Evolutionary conservation across 92 coral and sea anemone genomes (phyloP).

Genomic region (Phenganax subtilis): DNA sequence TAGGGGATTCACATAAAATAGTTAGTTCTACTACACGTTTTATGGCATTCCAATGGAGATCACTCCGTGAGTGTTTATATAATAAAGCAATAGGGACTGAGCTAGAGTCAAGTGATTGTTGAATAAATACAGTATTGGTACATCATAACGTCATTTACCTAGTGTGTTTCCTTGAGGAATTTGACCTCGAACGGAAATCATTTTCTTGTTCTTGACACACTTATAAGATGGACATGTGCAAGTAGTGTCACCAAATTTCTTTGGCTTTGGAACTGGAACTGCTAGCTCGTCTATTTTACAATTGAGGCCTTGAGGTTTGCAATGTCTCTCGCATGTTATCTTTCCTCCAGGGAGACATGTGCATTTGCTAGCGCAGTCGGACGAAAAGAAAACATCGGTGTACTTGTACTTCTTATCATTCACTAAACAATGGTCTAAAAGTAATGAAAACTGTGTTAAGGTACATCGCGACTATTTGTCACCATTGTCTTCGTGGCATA

Average conservation of each 20-base stretch:
- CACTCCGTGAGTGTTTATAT: too few species aligned
- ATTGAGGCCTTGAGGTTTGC: background rate
- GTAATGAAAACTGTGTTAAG: background rate
- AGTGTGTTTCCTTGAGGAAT: background rate
- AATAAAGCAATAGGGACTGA: too few species aligned
- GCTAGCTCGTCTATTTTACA: constrained; percentile 11
- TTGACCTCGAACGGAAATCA: constrained; percentile 10
- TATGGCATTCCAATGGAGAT: too few species aligned
- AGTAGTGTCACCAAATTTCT: background rate
- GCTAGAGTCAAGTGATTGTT: too few species aligned
- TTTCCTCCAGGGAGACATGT: constrained; percentile 12
- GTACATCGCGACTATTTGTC: background rate
- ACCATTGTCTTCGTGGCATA: too few species aligned
- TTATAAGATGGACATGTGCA: constrained; percentile 12
- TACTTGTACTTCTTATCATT: background rate
- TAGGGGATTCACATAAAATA: too few species aligned
- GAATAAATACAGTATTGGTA: too few species aligned
- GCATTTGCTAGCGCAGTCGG: constrained; percentile 10
- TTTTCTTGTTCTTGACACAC: background rate
- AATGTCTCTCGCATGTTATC: background rate
- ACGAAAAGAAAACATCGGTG: background rate
- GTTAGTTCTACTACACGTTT: too few species aligned
- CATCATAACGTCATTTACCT: background rate
- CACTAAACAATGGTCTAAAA: background rate
- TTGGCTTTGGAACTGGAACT: background rate